These are phyloP conservation scores for Drosophila sulfurigaster DNA, from an alignment of 1,140 invertebrate species.

Conservation along the genomic window DNA sequence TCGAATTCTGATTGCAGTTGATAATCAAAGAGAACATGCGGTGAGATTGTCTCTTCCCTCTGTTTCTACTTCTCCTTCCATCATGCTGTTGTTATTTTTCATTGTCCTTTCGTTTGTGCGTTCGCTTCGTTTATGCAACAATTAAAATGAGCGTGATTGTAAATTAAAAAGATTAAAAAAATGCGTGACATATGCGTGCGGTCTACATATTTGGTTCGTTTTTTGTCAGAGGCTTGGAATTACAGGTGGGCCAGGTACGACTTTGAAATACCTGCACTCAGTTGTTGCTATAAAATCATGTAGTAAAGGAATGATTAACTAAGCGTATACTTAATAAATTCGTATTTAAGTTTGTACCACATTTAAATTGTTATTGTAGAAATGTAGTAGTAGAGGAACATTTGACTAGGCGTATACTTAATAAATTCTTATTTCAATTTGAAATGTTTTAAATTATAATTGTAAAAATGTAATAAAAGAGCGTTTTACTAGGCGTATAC, in stretches of 20 bases:
- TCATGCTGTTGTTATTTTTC: not conserved
- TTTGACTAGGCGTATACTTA: too few species aligned
- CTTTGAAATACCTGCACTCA: conserved; percentile 15
- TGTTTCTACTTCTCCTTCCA: not conserved
- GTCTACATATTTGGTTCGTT: conserved; percentile 24
- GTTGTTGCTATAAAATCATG: too few species aligned
- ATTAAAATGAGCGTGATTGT: conserved; percentile 77
- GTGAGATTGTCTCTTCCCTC: not conserved
- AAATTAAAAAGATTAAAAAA: conserved; percentile 78
- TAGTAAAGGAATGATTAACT: too few species aligned
- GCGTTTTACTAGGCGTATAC: too few species aligned
- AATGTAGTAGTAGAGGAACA: too few species aligned
- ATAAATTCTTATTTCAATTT: too few species aligned
- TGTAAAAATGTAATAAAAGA: too few species aligned
- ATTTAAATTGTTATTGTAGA: too few species aligned
- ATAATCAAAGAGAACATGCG: conserved; percentile 63
- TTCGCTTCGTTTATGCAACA: conserved; percentile 72
- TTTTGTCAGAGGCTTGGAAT: not conserved
- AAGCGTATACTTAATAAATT: too few species aligned
- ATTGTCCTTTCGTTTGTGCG: conserved; percentile 27
- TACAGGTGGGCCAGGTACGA: not conserved
- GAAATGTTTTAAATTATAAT: too few species aligned
- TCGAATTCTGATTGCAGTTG: conserved; percentile 52
- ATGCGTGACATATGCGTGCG: conserved; percentile 47
- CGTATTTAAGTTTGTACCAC: too few species aligned